These are phyloP conservation scores for Labeo calbasu DNA, from an alignment of 2,797 vertebrate species.

Conservation along the genomic window DNA sequence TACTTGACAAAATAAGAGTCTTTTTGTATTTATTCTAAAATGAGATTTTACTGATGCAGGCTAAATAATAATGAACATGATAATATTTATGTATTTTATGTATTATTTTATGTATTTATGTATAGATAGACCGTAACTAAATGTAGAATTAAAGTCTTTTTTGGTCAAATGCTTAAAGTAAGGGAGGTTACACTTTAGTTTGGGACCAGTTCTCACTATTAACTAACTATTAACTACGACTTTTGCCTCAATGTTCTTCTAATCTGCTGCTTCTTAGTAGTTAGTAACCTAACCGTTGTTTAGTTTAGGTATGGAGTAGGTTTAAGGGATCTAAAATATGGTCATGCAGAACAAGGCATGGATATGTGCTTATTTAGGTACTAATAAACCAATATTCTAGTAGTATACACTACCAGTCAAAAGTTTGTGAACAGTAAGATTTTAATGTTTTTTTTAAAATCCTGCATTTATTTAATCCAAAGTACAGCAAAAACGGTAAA, in stretches of 20 bases:
- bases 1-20: constrained; percentile 28
- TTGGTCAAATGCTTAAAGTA: neutral
- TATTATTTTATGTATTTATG: neutral
- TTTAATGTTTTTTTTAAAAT: no score
- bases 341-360: neutral
- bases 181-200: neutral
- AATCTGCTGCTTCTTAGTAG: neutral
- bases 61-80: neutral
- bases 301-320: no score
- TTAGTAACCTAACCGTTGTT: neutral
- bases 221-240: neutral
- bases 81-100: no score
- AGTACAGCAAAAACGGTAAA: no score
- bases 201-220: neutral
- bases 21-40: neutral
- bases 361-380: neutral
- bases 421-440: no score
- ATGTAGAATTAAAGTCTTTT: no score
- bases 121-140: neutral
- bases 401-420: neutral
- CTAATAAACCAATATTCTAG: neutral
- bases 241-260: neutral
- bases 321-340: neutral
- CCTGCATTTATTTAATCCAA: no score
- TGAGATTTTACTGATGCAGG: neutral